Evolutionary conservation across 1,140 invertebrate species (phyloP).

Genomic region (Vollenhovia emeryi): DNA sequence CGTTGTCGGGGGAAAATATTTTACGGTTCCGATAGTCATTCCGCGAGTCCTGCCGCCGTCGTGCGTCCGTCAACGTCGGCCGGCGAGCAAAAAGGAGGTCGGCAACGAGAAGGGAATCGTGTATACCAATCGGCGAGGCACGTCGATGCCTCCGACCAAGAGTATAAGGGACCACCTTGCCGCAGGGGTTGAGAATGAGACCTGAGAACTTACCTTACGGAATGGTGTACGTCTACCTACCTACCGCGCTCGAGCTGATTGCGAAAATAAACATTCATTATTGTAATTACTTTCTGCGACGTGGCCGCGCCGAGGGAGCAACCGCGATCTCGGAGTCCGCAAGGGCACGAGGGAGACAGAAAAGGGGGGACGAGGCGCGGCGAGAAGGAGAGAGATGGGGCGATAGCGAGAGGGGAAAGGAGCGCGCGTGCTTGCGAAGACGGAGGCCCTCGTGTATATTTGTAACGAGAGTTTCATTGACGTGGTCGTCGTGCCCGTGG

Average conservation of each 20-base stretch:
- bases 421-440: not conserved
- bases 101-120: conserved; percentile 32
- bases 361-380: not conserved
- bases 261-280: conserved; percentile 82
- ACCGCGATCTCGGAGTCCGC: conserved; percentile 18
- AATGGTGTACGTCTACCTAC: conserved; percentile 78
- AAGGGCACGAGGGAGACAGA: not conserved
- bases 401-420: not conserved
- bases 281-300: conserved; percentile 81
- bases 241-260: conserved; percentile 80
- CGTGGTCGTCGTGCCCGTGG: conserved; percentile 55
- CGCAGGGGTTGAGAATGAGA: conserved; percentile 73
- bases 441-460: conserved; percentile 50
- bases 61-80: conserved; percentile 42
- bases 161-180: conserved; percentile 77
- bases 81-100: conserved; percentile 45
- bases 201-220: conserved; percentile 68
- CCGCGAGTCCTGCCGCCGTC: not conserved
- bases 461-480: conserved; percentile 77
- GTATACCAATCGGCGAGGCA: conserved; percentile 60
- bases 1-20: not conserved
- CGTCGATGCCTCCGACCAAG: conserved; percentile 63
- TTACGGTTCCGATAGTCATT: not conserved
- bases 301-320: conserved; percentile 69
- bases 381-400: conserved; percentile 17